phyloP scores from a whole-genome alignment of 1,140 invertebrate species.

The Lepidurus apus region DNA sequence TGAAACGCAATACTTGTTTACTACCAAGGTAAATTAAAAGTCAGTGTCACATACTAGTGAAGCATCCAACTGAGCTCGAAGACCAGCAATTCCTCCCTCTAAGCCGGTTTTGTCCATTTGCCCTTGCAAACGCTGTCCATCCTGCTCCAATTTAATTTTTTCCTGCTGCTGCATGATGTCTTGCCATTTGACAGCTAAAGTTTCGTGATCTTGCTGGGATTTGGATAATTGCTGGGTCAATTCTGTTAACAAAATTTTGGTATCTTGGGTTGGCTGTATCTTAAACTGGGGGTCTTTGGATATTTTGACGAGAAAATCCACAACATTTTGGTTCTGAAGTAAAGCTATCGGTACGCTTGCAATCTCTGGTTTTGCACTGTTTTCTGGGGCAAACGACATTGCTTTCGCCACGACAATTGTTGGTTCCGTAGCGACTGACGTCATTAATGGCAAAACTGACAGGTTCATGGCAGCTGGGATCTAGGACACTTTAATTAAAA shows the following conservation, averaged over 20 bases:
- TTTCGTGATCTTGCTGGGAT: not conserved
- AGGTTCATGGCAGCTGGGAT: not conserved
- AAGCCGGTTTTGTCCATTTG: not conserved
- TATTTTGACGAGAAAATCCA: not conserved
- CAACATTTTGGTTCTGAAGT: not conserved
- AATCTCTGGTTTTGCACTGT: not conserved
- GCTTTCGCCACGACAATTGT: not conserved
- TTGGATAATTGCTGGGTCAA: not conserved
- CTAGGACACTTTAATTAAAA: not conserved
- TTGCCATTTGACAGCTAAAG: not conserved
- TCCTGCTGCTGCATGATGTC: not conserved
- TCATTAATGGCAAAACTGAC: not conserved
- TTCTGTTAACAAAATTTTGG: not conserved
- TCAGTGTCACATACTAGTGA: not conserved
- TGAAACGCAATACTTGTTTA: not conserved
- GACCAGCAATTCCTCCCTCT: not conserved
- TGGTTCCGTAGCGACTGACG: not conserved
- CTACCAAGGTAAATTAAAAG: not conserved
- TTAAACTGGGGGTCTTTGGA: not conserved
- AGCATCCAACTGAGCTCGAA: not conserved
- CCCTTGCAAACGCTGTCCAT: not conserved
- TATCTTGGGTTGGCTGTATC: not conserved
- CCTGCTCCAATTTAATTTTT: not conserved
- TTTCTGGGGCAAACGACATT: not conserved
- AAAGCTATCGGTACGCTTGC: not conserved